These are phyloP conservation scores for Epiblema foenella DNA, from an alignment of 2,888 invertebrate species.

Conservation along the genomic window DNA sequence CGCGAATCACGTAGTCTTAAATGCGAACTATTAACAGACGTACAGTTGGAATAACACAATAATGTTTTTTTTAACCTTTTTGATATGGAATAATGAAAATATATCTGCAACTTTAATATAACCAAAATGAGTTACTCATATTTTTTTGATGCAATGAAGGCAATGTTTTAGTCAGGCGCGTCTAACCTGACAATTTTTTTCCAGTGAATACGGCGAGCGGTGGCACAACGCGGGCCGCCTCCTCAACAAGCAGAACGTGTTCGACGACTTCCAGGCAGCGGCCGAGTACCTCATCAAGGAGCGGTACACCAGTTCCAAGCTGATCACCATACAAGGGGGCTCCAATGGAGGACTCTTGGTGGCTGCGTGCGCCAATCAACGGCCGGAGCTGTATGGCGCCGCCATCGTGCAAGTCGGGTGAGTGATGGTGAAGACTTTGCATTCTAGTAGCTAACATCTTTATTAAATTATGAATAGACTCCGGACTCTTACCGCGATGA, in stretches of 20 bases:
- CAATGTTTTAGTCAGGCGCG: too few relatives aligned
- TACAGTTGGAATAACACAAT: too few relatives aligned
- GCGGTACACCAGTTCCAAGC: conserved; percentile 90
- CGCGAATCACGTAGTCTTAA: too few relatives aligned
- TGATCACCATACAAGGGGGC: conserved; percentile 95
- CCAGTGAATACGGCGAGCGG: conserved; percentile 97
- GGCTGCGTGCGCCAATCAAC: conserved; percentile 97
- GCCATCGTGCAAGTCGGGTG: conserved; percentile 98
- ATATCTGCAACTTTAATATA: too few relatives aligned
- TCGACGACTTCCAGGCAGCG: conserved; percentile 97
- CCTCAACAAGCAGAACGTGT: conserved; percentile 97
- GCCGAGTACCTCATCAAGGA: conserved; percentile 94
- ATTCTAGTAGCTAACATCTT: too few relatives aligned
- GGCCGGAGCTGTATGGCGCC: conserved; percentile 97
- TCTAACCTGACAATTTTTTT: conserved; percentile 38
- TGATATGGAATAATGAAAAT: too few relatives aligned
- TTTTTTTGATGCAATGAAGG: too few relatives aligned
- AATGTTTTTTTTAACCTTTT: too few relatives aligned
- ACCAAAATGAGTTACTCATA: too few relatives aligned
- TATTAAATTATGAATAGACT: too few relatives aligned
- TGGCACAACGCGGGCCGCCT: conserved; percentile 98
- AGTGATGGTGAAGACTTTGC: conserved; percentile 55
- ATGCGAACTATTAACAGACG: too few relatives aligned
- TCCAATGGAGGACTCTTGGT: conserved; percentile 99
- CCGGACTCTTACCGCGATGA: too few relatives aligned